Conservation (phyloP, 2,797 vertebrate genomes). For the Arctocebus calabarensis region DNA sequence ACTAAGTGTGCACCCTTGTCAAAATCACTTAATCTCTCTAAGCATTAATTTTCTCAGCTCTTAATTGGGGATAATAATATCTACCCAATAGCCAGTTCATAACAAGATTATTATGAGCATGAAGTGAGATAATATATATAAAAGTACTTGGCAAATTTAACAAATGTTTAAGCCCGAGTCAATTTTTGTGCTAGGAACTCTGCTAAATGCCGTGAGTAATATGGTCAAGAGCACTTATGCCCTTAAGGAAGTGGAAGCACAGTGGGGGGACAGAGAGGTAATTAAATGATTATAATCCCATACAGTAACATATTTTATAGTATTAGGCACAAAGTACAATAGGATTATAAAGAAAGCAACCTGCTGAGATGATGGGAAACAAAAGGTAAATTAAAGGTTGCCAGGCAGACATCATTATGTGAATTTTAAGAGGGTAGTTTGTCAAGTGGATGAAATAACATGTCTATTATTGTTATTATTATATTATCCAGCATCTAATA, state of each 20-base stretch:
- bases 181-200: background rate
- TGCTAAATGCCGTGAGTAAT: background rate
- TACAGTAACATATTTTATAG: background rate
- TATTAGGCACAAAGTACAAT: background rate
- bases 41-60: conserved; percentile 55
- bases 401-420: background rate
- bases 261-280: fast-evolving
- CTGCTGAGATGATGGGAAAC: background rate
- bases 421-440: background rate
- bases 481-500: too few relatives aligned
- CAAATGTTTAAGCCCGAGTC: background rate
- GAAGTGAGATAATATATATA: background rate
- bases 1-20: background rate
- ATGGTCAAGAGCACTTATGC: background rate
- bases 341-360: background rate
- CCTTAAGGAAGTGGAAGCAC: background rate
- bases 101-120: background rate
- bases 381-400: background rate
- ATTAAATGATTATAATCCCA: background rate
- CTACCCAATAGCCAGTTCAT: background rate
- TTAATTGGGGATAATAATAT: conserved; percentile 1
- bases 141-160: conserved; percentile 33
- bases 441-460: background rate
- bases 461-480: background rate
- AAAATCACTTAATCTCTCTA: conserved; percentile 23